These are phyloP conservation scores for Saccopteryx leptura DNA, from an alignment of 2,113 vertebrate species.

Conservation along the genomic window DNA sequence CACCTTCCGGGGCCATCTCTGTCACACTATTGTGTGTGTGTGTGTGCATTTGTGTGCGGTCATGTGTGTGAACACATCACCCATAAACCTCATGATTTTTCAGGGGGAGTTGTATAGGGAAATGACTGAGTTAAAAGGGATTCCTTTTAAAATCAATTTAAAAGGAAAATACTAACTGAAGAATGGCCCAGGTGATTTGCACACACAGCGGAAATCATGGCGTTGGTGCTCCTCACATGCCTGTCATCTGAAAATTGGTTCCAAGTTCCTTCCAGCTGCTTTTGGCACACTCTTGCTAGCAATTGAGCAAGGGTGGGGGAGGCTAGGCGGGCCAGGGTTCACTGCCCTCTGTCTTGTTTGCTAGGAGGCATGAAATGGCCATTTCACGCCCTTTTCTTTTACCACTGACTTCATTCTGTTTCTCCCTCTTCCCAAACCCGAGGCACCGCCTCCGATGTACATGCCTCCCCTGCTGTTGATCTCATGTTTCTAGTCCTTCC, in stretches of 20 bases:
- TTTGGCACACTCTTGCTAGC: rapidly evolving
- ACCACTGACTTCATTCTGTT: not conserved
- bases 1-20: rapidly evolving
- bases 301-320: rapidly evolving
- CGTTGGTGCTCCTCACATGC: too few relatives aligned
- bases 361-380: not conserved
- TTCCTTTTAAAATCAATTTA: not conserved
- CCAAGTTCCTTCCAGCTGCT: not conserved
- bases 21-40: rapidly evolving
- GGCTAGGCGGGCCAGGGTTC: not conserved
- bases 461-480: rapidly evolving
- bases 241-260: too few relatives aligned
- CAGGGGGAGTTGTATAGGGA: not conserved
- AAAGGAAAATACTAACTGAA: not conserved
- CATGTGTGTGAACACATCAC: rapidly evolving
- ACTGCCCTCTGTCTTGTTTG: not conserved
- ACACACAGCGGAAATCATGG: too few relatives aligned
- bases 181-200: not conserved
- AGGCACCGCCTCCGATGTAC: rapidly evolving
- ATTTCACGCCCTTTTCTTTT: not conserved
- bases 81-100: not conserved
- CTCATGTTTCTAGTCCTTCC: rapidly evolving
- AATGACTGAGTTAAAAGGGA: not conserved
- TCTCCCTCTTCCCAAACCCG: not conserved
- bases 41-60: rapidly evolving